Evolutionary conservation across 2,797 vertebrate species (phyloP).

Genomic region (Leucoraja ocellata): DNA sequence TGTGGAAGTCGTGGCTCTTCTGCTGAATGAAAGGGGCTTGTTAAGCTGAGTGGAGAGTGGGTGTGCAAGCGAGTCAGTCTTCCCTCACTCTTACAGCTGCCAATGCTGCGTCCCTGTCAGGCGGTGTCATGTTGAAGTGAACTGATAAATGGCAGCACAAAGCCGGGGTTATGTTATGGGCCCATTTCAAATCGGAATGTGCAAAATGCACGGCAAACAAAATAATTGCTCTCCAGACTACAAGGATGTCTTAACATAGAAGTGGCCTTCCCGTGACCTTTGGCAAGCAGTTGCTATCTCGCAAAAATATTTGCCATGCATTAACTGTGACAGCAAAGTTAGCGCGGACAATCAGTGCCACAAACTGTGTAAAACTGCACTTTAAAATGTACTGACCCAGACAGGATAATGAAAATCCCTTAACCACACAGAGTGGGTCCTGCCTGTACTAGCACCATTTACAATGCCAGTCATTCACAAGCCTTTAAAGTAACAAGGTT

Average conservation of each 20-base stretch:
- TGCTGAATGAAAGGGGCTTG: neutral
- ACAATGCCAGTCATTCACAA: neutral
- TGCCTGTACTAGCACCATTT: neutral
- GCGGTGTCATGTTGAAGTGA: neutral
- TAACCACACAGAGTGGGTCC: slow-evolving; percentile 15
- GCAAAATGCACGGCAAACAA: slow-evolving; percentile 21
- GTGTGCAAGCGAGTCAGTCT: neutral
- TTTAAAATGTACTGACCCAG: slow-evolving; percentile 12
- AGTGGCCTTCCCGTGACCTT: slow-evolving; percentile 22
- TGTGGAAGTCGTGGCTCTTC: neutral
- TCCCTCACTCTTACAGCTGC: neutral
- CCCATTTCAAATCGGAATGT: neutral
- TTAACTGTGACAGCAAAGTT: slow-evolving; percentile 36
- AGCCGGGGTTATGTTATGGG: neutral
- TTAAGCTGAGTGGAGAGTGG: neutral
- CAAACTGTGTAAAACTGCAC: slow-evolving; percentile 32
- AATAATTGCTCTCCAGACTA: slow-evolving; percentile 1
- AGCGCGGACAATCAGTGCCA: neutral
- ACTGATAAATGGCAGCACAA: slow-evolving; percentile 28
- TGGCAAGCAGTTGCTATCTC: slow-evolving; percentile 23
- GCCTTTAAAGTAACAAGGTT: neutral
- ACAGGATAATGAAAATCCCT: slow-evolving; percentile 9
- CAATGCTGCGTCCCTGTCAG: neutral
- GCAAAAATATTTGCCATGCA: slow-evolving; percentile 33
- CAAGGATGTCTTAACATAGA: neutral